These are phyloP conservation scores for Mesoligia furuncula DNA, from an alignment of 2,888 invertebrate species.

Conservation along the genomic window DNA sequence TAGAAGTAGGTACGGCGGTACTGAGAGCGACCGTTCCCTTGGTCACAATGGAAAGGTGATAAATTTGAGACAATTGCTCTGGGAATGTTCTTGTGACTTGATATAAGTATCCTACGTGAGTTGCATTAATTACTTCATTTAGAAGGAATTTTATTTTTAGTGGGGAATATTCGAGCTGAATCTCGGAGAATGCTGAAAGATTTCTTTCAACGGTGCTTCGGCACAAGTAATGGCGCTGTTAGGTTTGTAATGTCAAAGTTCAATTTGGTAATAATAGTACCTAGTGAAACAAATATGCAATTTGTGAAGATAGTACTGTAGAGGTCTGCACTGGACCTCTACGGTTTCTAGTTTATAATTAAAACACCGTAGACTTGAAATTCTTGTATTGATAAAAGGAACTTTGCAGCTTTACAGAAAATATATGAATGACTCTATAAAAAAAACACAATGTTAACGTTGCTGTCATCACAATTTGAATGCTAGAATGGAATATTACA, in stretches of 20 bases:
- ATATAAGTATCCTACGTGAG: conserved; percentile 73
- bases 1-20: conserved; percentile 40
- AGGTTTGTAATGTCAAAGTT: conserved; percentile 5
- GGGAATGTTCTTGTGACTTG: conserved; percentile 69
- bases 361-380: too few relatives aligned
- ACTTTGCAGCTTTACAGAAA: too few relatives aligned
- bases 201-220: conserved; percentile 24
- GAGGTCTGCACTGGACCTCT: too few relatives aligned
- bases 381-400: too few relatives aligned
- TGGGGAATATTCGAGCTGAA: conserved; percentile 25
- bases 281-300: not conserved
- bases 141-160: conserved; percentile 57
- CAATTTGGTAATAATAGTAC: not conserved
- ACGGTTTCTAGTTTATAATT: too few relatives aligned
- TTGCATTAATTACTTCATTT: conserved; percentile 67
- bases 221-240: conserved; percentile 18
- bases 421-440: too few relatives aligned
- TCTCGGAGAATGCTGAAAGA: conserved; percentile 21
- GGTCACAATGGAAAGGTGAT: conserved; percentile 69
- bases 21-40: conserved; percentile 51
- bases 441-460: too few relatives aligned
- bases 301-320: not conserved
- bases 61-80: conserved; percentile 74
- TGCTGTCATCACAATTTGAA: too few relatives aligned
- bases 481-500: too few relatives aligned